Base-by-base conservation (phyloP, 1,140 invertebrate species). In the Drosophila takahashii region DNA sequence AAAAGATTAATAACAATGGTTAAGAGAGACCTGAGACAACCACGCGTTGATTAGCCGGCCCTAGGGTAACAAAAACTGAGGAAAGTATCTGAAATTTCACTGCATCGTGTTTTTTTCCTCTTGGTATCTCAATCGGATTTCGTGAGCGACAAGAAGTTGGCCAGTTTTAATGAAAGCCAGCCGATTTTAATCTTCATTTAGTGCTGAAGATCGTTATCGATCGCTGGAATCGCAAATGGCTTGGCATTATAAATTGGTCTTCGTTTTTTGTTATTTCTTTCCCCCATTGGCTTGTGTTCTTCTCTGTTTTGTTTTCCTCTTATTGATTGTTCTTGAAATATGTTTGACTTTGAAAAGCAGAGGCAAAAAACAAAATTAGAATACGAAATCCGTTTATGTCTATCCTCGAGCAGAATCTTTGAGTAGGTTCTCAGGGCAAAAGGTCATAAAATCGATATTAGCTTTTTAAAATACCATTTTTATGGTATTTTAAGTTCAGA, bases 11-110 rank as follows among this genome's bases (percentile, higher is more conserved):
- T 73, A 77, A 73, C 54, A 69, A 66, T 72, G 74, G 22, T 18
- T 41, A 39, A 27, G n/a, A n/a, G 52, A 16, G 47, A 65, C 45
- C 50, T 8, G 36, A 67, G 41, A 64, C 65, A 61, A 77, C 77
- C 69, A 77, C 70, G 34, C 72, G 66, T 77, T 84, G 81, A 84
- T 85, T 84, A 84, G 77, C 39, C 58, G 44, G 50, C 64, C 59
- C 71, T 57, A 65, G 73, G 71, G 76, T 54, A 52, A 58, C 51
- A 69, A 50, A 15, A 34, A 44, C 7, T 32, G 50, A 60, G 67
- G 44, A 79, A 60, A 70, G 39, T 60, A 62, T 79, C 57, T 69
- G 9, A 59, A 62, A 83, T 83, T 83, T 83, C 80, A 64, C 80
- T 72, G 37, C 65, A 65, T 15, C 42, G 18, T 27, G 58, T 15